Conservation (phyloP, 2,113 vertebrate species). For the Sardina pilchardus region DNA sequence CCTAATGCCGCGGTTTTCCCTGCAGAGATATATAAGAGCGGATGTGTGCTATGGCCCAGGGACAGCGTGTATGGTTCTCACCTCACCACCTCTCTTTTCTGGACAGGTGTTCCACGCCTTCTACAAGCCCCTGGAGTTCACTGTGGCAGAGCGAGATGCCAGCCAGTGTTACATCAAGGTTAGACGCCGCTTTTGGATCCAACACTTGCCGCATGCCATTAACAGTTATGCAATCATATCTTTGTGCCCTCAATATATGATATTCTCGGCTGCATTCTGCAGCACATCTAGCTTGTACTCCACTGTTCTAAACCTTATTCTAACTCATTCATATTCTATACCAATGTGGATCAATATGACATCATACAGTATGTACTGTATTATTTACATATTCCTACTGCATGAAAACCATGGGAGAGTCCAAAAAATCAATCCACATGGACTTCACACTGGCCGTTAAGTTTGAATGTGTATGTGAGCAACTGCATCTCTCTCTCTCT, state of each 20-base stretch:
- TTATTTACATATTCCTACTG: background rate
- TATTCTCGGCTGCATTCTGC: background rate
- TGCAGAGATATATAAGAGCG: background rate
- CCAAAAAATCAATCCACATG: too few relatives aligned
- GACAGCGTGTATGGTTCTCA: background rate
- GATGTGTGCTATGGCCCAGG: background rate
- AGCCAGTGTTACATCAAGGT: constrained; percentile 95
- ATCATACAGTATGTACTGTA: too few relatives aligned
- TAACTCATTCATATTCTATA: too few relatives aligned
- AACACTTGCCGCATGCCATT: background rate
- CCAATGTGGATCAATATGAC: too few relatives aligned
- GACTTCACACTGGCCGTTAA: too few relatives aligned
- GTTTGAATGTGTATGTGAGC: too few relatives aligned
- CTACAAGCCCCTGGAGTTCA: constrained; percentile 94
- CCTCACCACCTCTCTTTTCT: constrained; percentile 17
- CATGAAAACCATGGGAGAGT: too few relatives aligned
- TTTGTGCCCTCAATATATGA: background rate
- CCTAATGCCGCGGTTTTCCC: background rate
- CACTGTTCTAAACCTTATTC: background rate
- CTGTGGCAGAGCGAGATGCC: constrained; percentile 80
- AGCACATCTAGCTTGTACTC: background rate
- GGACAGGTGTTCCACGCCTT: constrained; percentile 89
- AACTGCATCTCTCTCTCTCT: too few relatives aligned
- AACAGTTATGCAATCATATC: background rate
- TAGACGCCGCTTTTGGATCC: constrained; percentile 30